phyloP scores from a whole-genome alignment of 2,888 invertebrate species.

The Trachelus stipa region DNA sequence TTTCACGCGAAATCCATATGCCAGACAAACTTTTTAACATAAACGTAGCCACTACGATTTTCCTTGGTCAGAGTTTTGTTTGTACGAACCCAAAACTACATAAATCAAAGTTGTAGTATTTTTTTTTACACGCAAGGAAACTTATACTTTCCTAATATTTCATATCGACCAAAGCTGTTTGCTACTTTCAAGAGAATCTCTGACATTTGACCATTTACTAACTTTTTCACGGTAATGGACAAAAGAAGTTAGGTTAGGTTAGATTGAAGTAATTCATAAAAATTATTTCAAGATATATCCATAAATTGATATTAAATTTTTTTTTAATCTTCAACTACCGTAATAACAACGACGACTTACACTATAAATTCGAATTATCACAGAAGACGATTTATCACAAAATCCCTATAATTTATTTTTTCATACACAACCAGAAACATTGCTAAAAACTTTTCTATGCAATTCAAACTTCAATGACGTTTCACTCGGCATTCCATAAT shows the following conservation, averaged over 20 bases:
- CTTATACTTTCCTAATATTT: neutral
- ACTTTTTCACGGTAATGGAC: neutral
- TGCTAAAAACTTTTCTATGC: too few species aligned
- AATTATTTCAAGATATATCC: neutral
- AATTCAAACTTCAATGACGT: neutral
- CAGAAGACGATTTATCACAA: too few species aligned
- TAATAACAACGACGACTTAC: too few species aligned
- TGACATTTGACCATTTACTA: neutral
- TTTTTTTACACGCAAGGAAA: neutral
- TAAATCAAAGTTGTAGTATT: neutral
- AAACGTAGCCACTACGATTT: neutral
- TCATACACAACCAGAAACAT: fast-evolving
- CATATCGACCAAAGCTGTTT: neutral
- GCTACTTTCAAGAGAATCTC: neutral
- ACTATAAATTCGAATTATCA: too few species aligned
- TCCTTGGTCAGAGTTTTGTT: neutral
- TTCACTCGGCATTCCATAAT: neutral
- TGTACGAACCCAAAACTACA: neutral
- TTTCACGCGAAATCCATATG: neutral
- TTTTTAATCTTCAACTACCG: too few species aligned
- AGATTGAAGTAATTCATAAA: neutral
- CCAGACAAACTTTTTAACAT: neutral
- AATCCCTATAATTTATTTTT: neutral
- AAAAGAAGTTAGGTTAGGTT: neutral
- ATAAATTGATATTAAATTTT: neutral